phyloP scores from a whole-genome alignment of 2,797 vertebrate genomes.

The Sitta carolinensis region DNA sequence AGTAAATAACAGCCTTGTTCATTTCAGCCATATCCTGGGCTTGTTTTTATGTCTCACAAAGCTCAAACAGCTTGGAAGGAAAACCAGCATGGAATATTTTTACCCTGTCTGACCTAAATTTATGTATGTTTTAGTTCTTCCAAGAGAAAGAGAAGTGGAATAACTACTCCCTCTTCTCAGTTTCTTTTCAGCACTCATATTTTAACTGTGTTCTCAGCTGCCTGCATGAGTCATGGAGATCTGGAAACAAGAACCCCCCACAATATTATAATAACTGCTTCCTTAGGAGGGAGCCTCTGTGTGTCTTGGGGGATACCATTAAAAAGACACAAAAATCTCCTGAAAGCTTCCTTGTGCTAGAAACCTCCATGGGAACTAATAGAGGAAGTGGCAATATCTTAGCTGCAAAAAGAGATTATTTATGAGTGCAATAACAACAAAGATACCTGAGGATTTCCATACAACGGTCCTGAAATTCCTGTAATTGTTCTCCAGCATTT shows the following conservation, averaged over 20 bases:
- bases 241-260: background rate
- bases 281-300: background rate
- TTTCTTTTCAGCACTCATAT: constrained; percentile 46
- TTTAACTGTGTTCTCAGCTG: constrained; percentile 35
- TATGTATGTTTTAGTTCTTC: constrained; percentile 45
- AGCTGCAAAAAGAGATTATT: background rate
- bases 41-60: constrained; percentile 12
- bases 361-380: background rate
- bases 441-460: background rate
- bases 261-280: background rate
- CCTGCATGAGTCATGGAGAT: constrained; percentile 49
- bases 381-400: background rate
- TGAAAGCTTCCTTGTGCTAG: background rate
- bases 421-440: background rate
- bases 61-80: background rate
- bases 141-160: constrained; percentile 41
- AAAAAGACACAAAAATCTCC: constrained; percentile 11
- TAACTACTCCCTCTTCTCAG: constrained; percentile 44
- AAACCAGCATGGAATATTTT: constrained; percentile 52
- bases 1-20: constrained; percentile 12
- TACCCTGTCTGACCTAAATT: constrained; percentile 50
- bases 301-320: background rate
- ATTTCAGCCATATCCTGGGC: background rate
- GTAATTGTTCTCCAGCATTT: background rate
- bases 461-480: background rate